phyloP scores from a whole-genome alignment of 2,888 invertebrate genomes.

The Pristionchus maxplancki region DNA sequence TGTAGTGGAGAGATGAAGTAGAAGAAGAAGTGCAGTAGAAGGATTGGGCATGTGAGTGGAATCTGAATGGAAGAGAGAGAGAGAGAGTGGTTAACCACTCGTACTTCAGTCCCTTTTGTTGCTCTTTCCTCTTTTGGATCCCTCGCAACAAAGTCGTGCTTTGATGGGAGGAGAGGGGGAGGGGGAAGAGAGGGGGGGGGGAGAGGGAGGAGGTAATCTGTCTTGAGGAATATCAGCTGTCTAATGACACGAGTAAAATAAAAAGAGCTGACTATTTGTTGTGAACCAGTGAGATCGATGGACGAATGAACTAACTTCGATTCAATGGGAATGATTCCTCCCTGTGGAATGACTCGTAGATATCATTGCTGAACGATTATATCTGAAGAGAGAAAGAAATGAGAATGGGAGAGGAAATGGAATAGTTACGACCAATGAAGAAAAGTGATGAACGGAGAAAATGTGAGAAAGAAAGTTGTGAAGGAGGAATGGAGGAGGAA shows the following conservation, averaged over 20 bases:
- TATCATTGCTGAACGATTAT: not conserved
- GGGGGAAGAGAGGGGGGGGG: not conserved
- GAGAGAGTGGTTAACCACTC: not conserved
- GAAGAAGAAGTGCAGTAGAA: conserved; percentile 29
- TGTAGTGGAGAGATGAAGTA: conserved; percentile 5
- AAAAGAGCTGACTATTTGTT: not conserved
- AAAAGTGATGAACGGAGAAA: not conserved
- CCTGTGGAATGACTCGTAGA: not conserved
- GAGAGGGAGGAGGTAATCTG: not conserved
- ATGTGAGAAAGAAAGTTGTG: not conserved
- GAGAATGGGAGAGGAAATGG: not conserved
- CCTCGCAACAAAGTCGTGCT: not conserved
- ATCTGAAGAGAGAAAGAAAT: not conserved
- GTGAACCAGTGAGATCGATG: too few species aligned
- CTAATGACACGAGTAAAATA: not conserved
- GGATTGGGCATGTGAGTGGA: not conserved
- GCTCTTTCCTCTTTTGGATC: not conserved
- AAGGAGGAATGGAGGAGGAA: not conserved
- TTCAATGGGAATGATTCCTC: not conserved
- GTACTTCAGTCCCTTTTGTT: not conserved
- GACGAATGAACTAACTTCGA: not conserved
- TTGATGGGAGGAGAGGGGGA: not conserved
- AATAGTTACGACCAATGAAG: not conserved
- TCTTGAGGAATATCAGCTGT: conserved; percentile 14
- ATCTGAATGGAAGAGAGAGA: conserved; percentile 7